Base-by-base conservation (phyloP, 2,888 invertebrate genomes). In the Ophonus ardosiacus region DNA sequence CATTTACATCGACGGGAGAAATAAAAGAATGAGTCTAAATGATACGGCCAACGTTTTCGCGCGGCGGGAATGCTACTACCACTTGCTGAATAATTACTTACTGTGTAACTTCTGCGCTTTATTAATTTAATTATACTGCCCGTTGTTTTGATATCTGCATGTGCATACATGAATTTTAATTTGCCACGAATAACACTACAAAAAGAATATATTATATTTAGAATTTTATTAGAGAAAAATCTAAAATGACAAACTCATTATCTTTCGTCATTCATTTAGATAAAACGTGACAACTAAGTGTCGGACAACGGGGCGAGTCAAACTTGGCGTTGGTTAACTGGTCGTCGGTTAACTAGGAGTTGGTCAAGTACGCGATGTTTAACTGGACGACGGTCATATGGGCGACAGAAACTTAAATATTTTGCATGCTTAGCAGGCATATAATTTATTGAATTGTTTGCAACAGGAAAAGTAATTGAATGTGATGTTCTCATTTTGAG, bases 21-120 rank as follows among this genome's bases (percentile, higher is more conserved):
- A 83, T 83, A 83, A 83, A 83, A 83, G 76, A 83, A 83, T 83
- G 56, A 76, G 18, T 59, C 38, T 38, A 83, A 83, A 83, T 83
- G 76, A 83, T 83, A 83, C 74, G 74, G 78, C 59, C 15, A 57
- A 15, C n/a, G 59, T 68, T 68, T 68, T 40, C 68, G 82, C 31
- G 59, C 31, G 18, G 51, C 51, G 40, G 74, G 13, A 57, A 74
- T 57, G 57, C 71, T 71, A 59, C 71, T 71, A 59, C 57, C 31
- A 51, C 43, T 59, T 31, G 65, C 38, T 83, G 83, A 61, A 83
- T 83, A 83, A 83, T 83, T 76, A 83, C 59, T 74, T 31, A 17
- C 63, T 63, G 80, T 40, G 61, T 61, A 63, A 61, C 18, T 57
- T 68, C 74, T 68, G 38, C 74, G 59, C 24, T 43, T 83, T 83